Base-by-base conservation (phyloP, 2,797 vertebrate species). In the Sebastes cheni region DNA sequence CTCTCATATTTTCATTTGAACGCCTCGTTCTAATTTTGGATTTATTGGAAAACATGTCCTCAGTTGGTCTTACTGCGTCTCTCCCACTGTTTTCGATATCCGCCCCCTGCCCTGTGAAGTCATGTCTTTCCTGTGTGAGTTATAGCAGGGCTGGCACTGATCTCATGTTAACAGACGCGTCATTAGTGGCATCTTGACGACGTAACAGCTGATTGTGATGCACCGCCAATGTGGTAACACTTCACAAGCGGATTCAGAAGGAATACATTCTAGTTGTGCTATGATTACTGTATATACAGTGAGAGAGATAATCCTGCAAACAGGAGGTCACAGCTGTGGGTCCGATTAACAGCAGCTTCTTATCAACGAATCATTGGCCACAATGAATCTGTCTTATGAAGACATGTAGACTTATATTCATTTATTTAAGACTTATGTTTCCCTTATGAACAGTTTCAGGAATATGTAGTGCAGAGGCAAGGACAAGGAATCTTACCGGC, bases 81-180 rank as follows among this genome's bases (percentile, higher is more conserved):
- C 69, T 75, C 67, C 66, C 13, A 10, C 75, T 52, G 79, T 81
- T 84, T 81, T 75, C 2, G 4, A 71, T 56, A 56, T 62, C 79
- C 4, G 4, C 71, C 70, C 30, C 30, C 59, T 74, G 55, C 4
- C 27, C 64, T 50, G n/a, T 67, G 58, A 68, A 61, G 65, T 54
- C 34, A 77, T 20, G 7, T 46, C 34, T 83, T 82, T 88, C 80
- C 80, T 77, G 78, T 87, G 80, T 81, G 80, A 85, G 55, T 60
- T 82, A 73, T 55, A 77, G 80, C 77, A 14, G 39, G 65, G 66
- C 80, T 74, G 72, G 42, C 27, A 7, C n/a, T 66, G 27, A 75
- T 60, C 25, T 54, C 55, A 55, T 62, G 36, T 80, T 54, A 80
- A 66, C 68, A 75, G 25, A 42, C 50, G 1, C 3, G 20, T 79